Base-by-base conservation (phyloP, 2,888 invertebrate genomes). In the Ligdia adustata region DNA sequence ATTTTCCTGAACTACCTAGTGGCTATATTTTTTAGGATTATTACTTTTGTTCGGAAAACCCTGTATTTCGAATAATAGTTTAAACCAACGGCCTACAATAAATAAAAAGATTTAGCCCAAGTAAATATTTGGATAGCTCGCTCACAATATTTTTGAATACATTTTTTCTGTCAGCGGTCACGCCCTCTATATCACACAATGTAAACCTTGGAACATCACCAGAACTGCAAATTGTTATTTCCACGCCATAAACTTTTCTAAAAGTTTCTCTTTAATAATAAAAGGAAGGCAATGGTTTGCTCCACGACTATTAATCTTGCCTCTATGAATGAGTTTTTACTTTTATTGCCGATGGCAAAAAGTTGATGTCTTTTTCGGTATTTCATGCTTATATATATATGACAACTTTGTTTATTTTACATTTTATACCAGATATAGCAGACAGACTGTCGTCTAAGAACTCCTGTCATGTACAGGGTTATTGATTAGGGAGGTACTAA, bases 71-170 rank as follows among this genome's bases (percentile, higher is more conserved):
- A 22, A 7, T 6, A 22, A 6, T 3, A n/a, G 3, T n/a, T 22
- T 22, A 22, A 22, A 11, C n/a, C 27, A 6, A 6, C 27, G 20
- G 22, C n/a, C 13, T n/a, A n/a, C 20, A 45, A 11, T 44, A 72
- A 71, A 76, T 42, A 42, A 79, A 75, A 69, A 73, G 64, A 69
- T 75, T 75, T 72, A 56, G 64, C 62, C 62, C 69, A 82, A 84
- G 86, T 89, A 81, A 89, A 90, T 90, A 90, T 89, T 90, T 87
- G 86, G 89, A 87, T 87, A 70, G 72, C 62, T 68, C 43, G 60
- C 55, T 82, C 87, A 87, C 70, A 88, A 88, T 75, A 87, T 82
- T 79, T 74, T 75, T 66, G 62, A 69, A 61, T 49, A 55, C 52
- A 62, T 60, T 68, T 72, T 63, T 66, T 46, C 35, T 64, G 51